Percentiles rank a stretch among this genome's conserved stretches.
These are phyloP conservation scores for Saxidomus purpurata DNA, from an alignment of 1,140 invertebrate species.

Conservation along the genomic window DNA sequence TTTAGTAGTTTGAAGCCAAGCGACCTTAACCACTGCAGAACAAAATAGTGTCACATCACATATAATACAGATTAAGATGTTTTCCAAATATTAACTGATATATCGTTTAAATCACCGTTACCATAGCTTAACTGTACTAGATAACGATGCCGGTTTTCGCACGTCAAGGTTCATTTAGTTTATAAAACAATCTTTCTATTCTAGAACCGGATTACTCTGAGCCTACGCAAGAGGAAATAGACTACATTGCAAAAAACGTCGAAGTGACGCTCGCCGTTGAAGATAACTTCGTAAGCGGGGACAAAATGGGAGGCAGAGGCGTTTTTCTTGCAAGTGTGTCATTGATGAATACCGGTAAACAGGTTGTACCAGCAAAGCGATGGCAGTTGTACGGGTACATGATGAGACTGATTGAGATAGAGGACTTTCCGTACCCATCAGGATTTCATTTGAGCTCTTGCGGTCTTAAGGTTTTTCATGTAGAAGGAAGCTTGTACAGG, in stretches of 20 bases:
- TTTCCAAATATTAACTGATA: too few species aligned
- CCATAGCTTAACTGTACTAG: too few species aligned
- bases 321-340: background rate
- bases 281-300: conserved; percentile 44
- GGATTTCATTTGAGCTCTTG: conserved; percentile 38
- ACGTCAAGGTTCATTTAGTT: too few species aligned
- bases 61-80: too few species aligned
- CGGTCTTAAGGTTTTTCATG: conserved; percentile 45
- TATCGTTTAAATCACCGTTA: too few species aligned
- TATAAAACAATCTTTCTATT: background rate
- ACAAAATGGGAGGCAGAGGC: background rate
- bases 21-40: too few species aligned
- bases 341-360: conserved; percentile 16
- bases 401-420: conserved; percentile 21
- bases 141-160: too few species aligned
- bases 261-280: conserved; percentile 23
- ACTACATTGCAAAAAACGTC: conserved; percentile 47
- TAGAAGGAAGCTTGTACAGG: conserved; percentile 49
- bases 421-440: conserved; percentile 6
- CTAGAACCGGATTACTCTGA: conserved; percentile 9
- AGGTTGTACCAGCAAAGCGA: background rate
- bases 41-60: too few species aligned
- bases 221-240: conserved; percentile 5
- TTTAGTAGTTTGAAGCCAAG: too few species aligned
- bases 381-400: conserved; percentile 59